Percentiles rank a stretch among this genome's conserved stretches.
These are phyloP conservation scores for Caradrina kadenii DNA, from an alignment of 2,888 invertebrate genomes.

Conservation along the genomic window DNA sequence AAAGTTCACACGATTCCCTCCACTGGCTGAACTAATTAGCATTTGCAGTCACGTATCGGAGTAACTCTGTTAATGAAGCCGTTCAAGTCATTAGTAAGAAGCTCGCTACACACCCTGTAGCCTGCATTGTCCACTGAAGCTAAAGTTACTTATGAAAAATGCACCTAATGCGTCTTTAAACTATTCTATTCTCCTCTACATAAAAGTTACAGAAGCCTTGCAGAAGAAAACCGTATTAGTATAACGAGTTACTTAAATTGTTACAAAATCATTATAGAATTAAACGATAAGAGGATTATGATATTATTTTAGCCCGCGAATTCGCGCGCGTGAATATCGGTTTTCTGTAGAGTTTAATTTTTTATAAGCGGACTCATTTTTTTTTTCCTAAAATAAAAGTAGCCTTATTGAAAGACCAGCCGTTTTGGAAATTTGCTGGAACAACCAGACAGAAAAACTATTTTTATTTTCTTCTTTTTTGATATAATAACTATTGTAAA, in stretches of 20 bases:
- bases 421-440: too few species aligned
- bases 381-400: too few species aligned
- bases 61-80: slow-evolving; percentile 81
- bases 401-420: too few species aligned
- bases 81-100: slow-evolving; percentile 79
- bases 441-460: too few species aligned
- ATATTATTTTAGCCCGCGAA: neutral
- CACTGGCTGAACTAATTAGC: slow-evolving; percentile 70
- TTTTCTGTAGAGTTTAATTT: too few species aligned
- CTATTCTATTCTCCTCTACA: slow-evolving; percentile 37
- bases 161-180: slow-evolving; percentile 56
- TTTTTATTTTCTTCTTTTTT: too few species aligned
- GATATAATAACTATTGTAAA: too few species aligned
- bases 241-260: slow-evolving; percentile 21
- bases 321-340: too few species aligned
- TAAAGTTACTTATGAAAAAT: slow-evolving; percentile 58
- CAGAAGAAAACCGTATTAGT: slow-evolving; percentile 9
- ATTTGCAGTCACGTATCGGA: slow-evolving; percentile 79
- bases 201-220: slow-evolving; percentile 18
- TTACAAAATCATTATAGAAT: slow-evolving; percentile 12
- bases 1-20: slow-evolving; percentile 52
- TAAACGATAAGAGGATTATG: neutral
- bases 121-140: slow-evolving; percentile 54
- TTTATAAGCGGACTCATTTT: too few species aligned
- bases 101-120: slow-evolving; percentile 54